These are phyloP conservation scores for Pachyrhynchus sulphureomaculatus DNA, from an alignment of 1,140 invertebrate genomes.

Conservation along the genomic window DNA sequence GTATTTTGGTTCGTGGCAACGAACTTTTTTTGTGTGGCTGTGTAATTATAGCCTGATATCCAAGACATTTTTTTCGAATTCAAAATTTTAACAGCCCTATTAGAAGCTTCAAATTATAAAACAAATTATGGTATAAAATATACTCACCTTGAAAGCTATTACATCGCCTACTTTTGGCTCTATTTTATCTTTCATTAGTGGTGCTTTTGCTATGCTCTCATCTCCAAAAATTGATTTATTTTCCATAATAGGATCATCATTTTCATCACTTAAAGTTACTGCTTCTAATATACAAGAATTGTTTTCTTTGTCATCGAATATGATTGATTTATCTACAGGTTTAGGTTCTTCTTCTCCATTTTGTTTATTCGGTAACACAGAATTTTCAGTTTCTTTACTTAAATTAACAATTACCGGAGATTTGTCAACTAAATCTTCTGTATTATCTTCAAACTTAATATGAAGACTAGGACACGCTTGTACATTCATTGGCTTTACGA, in stretches of 20 bases:
- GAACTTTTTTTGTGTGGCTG: no score
- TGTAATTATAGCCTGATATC: no score
- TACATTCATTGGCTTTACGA: background rate
- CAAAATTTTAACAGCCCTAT: background rate
- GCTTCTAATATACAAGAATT: background rate
- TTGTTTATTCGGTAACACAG: background rate
- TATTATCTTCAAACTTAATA: constrained; percentile 5
- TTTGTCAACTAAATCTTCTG: background rate
- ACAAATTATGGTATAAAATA: background rate
- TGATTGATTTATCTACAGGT: background rate
- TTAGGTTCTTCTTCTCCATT: background rate
- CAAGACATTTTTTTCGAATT: no score
- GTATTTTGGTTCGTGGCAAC: no score
- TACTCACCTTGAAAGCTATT: constrained; percentile 1
- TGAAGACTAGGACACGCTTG: constrained; percentile 1
- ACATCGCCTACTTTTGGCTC: constrained; percentile 3
- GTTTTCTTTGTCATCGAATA: background rate
- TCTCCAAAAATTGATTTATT: background rate
- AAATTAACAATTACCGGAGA: no score
- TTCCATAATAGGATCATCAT: background rate
- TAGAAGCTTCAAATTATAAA: background rate
- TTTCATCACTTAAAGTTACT: constrained; percentile 3
- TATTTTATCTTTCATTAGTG: background rate
- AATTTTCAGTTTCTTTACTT: background rate
- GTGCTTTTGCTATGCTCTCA: background rate